Evolutionary conservation across 1,140 invertebrate genomes (phyloP).

Genomic region (Dendrolimus punctatus): DNA sequence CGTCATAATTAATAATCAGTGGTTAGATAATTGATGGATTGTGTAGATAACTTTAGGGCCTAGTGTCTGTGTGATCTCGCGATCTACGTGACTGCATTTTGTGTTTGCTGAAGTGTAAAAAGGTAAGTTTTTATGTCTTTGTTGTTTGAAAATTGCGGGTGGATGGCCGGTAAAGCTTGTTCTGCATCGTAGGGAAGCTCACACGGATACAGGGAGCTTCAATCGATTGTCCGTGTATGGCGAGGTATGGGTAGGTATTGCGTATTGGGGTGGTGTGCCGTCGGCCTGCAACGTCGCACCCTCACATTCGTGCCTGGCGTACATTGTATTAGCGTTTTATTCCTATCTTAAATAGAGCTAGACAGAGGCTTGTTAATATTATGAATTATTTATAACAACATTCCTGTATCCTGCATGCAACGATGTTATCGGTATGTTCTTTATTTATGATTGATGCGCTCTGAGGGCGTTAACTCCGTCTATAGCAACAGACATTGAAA

Average conservation of each 20-base stretch:
- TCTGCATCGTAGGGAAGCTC: conserved; percentile 39
- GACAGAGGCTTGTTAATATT: conserved; percentile 19
- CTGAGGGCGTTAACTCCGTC: conserved; percentile 5
- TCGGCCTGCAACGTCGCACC: conserved; percentile 11
- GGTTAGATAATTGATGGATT: conserved; percentile 47
- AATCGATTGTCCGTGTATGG: conserved; percentile 50
- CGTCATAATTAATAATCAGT: conserved; percentile 33
- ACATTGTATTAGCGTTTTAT: conserved; percentile 19
- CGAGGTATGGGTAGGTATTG: conserved; percentile 9
- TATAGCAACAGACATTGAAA: background rate
- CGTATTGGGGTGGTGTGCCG: background rate
- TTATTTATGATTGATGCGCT: conserved; percentile 13
- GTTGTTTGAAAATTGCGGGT: conserved; percentile 35
- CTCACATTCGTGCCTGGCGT: conserved; percentile 19
- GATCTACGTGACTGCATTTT: conserved; percentile 55
- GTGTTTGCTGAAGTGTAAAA: conserved; percentile 51
- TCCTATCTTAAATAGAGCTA: conserved; percentile 25
- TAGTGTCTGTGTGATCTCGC: conserved; percentile 46
- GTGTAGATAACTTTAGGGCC: conserved; percentile 17
- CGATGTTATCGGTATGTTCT: conserved; percentile 3
- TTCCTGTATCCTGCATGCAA: conserved; percentile 12
- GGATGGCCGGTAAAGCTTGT: conserved; percentile 21
- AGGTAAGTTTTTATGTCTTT: conserved; percentile 57
- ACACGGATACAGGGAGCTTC: conserved; percentile 7
- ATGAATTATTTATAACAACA: conserved; percentile 37